Conservation (phyloP, 2,888 invertebrate species). For the Agrilus cyanescens region DNA sequence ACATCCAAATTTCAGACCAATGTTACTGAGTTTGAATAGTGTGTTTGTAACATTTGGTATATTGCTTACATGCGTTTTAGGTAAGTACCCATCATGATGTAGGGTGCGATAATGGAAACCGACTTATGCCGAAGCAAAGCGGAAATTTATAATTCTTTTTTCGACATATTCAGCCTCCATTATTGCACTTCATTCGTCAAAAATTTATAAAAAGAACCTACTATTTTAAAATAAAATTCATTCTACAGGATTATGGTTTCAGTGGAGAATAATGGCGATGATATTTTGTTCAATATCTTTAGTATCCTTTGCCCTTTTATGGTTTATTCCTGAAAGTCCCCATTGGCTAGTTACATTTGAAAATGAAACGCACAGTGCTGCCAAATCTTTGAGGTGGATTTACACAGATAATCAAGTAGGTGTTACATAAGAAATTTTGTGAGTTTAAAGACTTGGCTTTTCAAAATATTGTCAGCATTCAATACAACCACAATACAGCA, state of each 20-base stretch:
- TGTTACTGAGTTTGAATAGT: conserved; percentile 44
- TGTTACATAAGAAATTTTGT: no score
- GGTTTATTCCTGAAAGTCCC: conserved; percentile 44
- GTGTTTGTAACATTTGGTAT: conserved; percentile 47
- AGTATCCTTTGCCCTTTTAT: conserved; percentile 28
- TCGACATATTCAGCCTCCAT: no score
- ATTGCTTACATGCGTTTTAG: conserved; percentile 39
- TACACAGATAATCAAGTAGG: conserved; percentile 34
- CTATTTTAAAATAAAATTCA: conserved; percentile 1
- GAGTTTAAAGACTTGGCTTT: no score
- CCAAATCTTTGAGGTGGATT: conserved; percentile 35
- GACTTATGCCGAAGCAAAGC: no score
- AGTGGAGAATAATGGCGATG: conserved; percentile 40
- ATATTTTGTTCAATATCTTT: conserved; percentile 33
- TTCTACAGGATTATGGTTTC: conserved; percentile 32
- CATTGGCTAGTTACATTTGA: conserved; percentile 42
- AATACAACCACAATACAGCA: no score
- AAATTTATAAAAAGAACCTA: no score
- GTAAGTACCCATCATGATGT: conserved; percentile 17
- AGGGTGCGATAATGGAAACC: no score
- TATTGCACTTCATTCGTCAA: no score
- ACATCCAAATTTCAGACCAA: conserved; percentile 40
- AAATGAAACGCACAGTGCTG: conserved; percentile 26
- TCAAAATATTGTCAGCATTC: background rate
- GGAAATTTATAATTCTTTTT: no score